A percentile compares a stretch with the other conserved stretches of the same genome.
These are phyloP conservation scores for Mallotus villosus DNA, from an alignment of 2,797 vertebrate species.

Conservation along the genomic window DNA sequence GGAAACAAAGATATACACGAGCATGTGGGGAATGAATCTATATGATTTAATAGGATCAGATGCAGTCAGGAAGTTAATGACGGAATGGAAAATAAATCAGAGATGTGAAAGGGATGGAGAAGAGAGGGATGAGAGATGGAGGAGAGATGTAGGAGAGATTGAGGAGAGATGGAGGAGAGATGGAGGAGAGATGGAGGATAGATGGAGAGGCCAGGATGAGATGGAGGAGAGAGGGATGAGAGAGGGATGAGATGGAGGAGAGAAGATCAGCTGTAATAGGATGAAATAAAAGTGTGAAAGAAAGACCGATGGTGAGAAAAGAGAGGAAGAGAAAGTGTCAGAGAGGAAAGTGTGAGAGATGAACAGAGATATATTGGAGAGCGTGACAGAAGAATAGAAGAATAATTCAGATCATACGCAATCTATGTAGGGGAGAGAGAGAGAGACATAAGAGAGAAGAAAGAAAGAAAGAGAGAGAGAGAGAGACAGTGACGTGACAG, in stretches of 20 bases:
- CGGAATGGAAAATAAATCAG: too few relatives aligned
- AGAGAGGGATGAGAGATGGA: too few relatives aligned
- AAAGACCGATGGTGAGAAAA: conserved; percentile 53
- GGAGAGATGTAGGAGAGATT: too few relatives aligned
- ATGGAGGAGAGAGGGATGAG: background rate
- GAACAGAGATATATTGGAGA: background rate
- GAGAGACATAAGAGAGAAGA: background rate
- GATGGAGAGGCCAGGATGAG: too few relatives aligned
- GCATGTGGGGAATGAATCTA: background rate
- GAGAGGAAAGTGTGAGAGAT: conserved; percentile 14
- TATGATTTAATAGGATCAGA: too few relatives aligned
- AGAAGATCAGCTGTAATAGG: background rate
- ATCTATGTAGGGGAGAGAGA: background rate
- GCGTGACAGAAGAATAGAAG: conserved; percentile 22
- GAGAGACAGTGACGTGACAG: too few relatives aligned
- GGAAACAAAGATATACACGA: background rate
- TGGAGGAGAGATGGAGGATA: background rate
- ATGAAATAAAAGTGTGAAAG: conserved; percentile 28
- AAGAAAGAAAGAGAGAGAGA: background rate
- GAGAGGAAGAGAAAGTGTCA: conserved; percentile 7
- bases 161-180: background rate
- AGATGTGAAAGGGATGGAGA: too few relatives aligned
- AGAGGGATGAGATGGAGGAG: background rate
- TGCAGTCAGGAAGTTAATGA: too few relatives aligned
- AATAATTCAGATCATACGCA: conserved; percentile 18